Base-by-base conservation (phyloP, 2,113 vertebrate species). In the Salvelinus namaycush region DNA sequence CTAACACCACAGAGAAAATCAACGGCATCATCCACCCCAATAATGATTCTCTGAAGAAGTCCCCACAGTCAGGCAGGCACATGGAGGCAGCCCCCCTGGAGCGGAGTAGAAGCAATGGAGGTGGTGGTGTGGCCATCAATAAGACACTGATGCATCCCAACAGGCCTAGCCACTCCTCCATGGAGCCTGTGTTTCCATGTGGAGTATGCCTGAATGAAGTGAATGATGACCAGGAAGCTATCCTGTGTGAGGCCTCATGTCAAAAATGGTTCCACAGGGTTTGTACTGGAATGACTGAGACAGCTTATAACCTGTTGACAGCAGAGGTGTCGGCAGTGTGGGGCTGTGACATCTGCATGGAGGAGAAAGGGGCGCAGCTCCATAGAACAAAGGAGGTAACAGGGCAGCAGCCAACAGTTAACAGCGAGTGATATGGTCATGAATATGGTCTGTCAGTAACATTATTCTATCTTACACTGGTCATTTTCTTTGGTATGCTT, bases 201-300 rank as follows among this genome's bases (percentile, higher is more conserved):
- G 95, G 95, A 1, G 94, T 96, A 71, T 96, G 95, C 77, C 92
- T 93, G 0, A 90, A 88, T 0, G 94, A 96, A 73, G 95, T 96
- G 66, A 95, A 94, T 0, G 95, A 96, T 66, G 93, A 96, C 81
- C 94, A 95, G 87, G 95, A 95, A 12, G 95, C 95, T 83, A 95
- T 96, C 78, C 80, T 95, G 49, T 96, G 95, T 6, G 95, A 96
- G 83, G 94, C 94, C 8, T 95, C 93, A 3, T 96, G 95, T 80
- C 95, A 95, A 71, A 95, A 95, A 11, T 96, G 95, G 95, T 96
- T 96, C 79, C 95, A 96, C 70, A 93, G 94, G 16, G 71, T 95
- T 74, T 96, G 95, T 54, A 96, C 95, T 0, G 95, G 95, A n/a
- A 95, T 96, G 95, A 96, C 95, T 0, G 95, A 96, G 84, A 94